Conservation (phyloP, 2,797 vertebrate genomes). For the Gymnopithys bicolor region DNA sequence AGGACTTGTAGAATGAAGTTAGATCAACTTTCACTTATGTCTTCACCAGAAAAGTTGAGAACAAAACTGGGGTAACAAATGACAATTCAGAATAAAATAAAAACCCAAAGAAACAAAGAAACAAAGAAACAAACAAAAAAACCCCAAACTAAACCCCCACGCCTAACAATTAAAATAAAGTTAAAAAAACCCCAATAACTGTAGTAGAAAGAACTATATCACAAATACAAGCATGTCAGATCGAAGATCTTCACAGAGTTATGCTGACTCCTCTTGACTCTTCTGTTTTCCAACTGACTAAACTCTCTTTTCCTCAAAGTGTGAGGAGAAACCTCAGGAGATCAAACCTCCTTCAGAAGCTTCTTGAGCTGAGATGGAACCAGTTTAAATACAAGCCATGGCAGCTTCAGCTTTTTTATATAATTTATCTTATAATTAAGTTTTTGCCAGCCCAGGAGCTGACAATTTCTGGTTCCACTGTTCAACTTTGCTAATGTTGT, state of each 20-base stretch:
- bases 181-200: not conserved
- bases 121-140: too few species aligned
- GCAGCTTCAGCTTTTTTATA: not conserved
- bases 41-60: not conserved
- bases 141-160: too few species aligned
- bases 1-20: not conserved
- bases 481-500: fast-evolving
- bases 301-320: not conserved
- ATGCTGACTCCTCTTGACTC: not conserved
- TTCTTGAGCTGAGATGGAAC: not conserved
- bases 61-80: not conserved
- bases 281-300: not conserved
- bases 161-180: not conserved
- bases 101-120: too few species aligned
- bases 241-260: not conserved
- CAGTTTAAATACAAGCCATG: fast-evolving
- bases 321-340: not conserved
- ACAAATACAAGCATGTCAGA: not conserved
- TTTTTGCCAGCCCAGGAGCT: not conserved
- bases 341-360: not conserved
- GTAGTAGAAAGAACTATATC: not conserved
- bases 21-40: not conserved
- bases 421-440: not conserved
- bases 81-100: not conserved
- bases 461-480: not conserved